Percentiles rank a stretch among this genome's conserved stretches.
These are phyloP conservation scores for Asarcornis scutulata DNA, from an alignment of 2,113 vertebrate species.

Conservation along the genomic window DNA sequence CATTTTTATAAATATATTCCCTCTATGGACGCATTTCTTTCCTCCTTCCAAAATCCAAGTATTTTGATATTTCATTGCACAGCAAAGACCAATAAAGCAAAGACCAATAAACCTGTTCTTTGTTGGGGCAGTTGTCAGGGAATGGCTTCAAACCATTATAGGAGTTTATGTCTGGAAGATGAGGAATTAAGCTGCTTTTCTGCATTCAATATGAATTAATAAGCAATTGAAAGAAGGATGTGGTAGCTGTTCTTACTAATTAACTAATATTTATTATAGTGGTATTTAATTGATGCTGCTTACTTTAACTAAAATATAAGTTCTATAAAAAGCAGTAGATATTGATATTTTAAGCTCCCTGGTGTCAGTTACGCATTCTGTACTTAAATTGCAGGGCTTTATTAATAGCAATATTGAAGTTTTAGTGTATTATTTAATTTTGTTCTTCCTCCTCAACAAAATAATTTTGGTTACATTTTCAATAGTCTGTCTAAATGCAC, in stretches of 20 bases:
- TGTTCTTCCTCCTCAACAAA: not conserved
- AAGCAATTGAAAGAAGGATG: not conserved
- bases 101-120: not conserved
- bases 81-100: not conserved
- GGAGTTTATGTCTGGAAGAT: not conserved
- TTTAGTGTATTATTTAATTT: not conserved
- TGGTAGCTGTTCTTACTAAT: not conserved
- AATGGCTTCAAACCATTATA: not conserved
- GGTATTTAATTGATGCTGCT: not conserved
- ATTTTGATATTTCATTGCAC: not conserved
- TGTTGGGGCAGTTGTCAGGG: not conserved
- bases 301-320: not conserved
- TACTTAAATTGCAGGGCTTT: not conserved
- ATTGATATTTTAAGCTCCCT: not conserved
- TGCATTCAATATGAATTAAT: not conserved
- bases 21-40: not conserved
- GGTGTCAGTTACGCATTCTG: not conserved
- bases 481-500: not conserved
- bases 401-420: not conserved
- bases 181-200: not conserved
- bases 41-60: not conserved
- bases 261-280: not conserved
- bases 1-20: not conserved
- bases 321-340: not conserved
- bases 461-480: not conserved